phyloP scores from a whole-genome alignment of 2,113 vertebrate genomes.

The Herpetotheres cachinnans region DNA sequence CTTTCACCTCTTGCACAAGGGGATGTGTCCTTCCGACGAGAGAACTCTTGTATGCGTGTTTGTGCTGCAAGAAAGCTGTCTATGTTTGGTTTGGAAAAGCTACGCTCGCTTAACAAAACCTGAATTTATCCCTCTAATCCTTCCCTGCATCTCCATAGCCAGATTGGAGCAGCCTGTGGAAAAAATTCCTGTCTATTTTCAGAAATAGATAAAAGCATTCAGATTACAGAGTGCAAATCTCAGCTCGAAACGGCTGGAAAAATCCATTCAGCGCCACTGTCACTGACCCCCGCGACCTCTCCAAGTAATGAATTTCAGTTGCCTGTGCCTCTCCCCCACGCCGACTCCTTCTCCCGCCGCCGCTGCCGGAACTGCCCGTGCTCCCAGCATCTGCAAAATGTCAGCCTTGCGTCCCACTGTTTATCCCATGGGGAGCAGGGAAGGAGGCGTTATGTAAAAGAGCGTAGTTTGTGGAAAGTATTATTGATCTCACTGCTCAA shows the following conservation, averaged over 20 bases:
- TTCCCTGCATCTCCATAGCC: constrained; percentile 73
- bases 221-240: constrained; percentile 82
- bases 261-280: constrained; percentile 73
- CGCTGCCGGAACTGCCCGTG: neutral
- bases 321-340: neutral
- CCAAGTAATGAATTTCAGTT: constrained; percentile 71
- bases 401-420: constrained; percentile 47
- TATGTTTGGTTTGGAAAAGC: constrained; percentile 69
- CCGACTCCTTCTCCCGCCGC: neutral
- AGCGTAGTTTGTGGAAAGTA: neutral
- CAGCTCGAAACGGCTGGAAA: constrained; percentile 79
- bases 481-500: neutral
- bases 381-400: constrained; percentile 67
- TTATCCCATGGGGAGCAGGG: neutral
- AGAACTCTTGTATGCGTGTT: neutral
- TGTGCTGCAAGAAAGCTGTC: constrained; percentile 5
- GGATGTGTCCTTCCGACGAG: neutral
- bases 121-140: constrained; percentile 76
- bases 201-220: constrained; percentile 86
- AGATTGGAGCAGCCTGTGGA: constrained; percentile 83
- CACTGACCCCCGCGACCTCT: constrained; percentile 42
- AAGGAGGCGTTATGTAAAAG: neutral
- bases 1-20: constrained; percentile 31
- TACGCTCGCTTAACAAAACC: constrained; percentile 54
- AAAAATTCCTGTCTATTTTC: constrained; percentile 88